Percentiles rank a stretch among this genome's conserved stretches.
These are phyloP conservation scores for Crematogaster levior DNA, from an alignment of 2,888 invertebrate species.

Conservation along the genomic window DNA sequence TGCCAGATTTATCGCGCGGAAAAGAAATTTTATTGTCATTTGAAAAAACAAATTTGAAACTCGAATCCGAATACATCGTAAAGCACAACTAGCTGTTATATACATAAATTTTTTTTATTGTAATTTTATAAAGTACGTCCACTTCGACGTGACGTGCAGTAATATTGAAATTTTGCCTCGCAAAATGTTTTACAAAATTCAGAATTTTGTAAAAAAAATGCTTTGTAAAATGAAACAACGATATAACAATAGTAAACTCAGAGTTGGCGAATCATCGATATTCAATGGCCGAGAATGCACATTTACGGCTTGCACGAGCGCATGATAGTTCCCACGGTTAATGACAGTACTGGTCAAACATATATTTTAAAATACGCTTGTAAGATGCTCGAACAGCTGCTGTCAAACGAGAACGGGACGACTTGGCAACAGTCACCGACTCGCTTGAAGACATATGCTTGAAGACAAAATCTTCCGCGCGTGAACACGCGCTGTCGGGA, in stretches of 20 bases:
- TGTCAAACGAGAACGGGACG: constrained; percentile 53
- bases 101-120: background rate
- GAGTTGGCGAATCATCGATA: background rate
- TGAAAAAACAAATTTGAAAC: background rate
- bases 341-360: constrained; percentile 47
- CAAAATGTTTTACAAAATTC: background rate
- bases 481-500: constrained; percentile 29
- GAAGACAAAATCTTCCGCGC: constrained; percentile 52
- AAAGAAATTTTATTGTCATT: background rate
- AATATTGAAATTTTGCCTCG: background rate
- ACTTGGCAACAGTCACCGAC: constrained; percentile 38
- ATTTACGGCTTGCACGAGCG: constrained; percentile 3
- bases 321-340: constrained; percentile 47
- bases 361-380: constrained; percentile 44
- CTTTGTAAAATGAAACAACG: background rate
- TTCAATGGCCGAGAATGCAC: background rate
- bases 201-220: background rate
- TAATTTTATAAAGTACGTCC: background rate
- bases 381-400: constrained; percentile 53
- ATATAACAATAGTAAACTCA: background rate
- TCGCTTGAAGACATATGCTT: constrained; percentile 44
- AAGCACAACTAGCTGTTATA: background rate
- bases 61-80: background rate
- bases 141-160: background rate
- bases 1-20: constrained; percentile 13